Base-by-base conservation (phyloP, 1,140 invertebrate genomes). In the Drosophila auraria region DNA sequence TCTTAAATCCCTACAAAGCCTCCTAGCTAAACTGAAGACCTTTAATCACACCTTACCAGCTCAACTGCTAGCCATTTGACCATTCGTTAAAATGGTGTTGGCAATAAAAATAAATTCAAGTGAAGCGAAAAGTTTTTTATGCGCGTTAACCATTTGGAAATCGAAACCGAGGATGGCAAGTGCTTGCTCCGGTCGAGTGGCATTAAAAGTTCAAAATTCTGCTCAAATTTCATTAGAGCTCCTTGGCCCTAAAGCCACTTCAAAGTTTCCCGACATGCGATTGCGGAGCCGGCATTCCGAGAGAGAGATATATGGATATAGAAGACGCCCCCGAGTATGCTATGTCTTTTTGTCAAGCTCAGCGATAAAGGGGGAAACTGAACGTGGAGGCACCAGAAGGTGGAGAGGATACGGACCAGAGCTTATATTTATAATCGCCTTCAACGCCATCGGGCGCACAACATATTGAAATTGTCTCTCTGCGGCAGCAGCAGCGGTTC, bases 401-500 rank as follows among this genome's bases (percentile, higher is more conserved):
- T 57, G 36, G 54, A 40, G 54, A 25, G 36, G 54, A 36, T 57
- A n/a, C 36, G 36, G 54, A 0, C 54, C 14, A 40, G 20, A n/a
- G 14, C 54, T 57, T 57, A 57, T 57, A 57, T 40, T 57, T 57
- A 57, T 57, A 57, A 57, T 57, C 54, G 54, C 54, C 54, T 57
- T 57, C 54, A 57, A 57, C 54, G 54, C 61, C 61, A 60, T 59
- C 12, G 56, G 62, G 78, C 36, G 53, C 59, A 60, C 30, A 75
- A 75, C 78, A 80, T 80, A 80, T 80, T 81, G 62, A 80, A 69
- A 80, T 75, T 74, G 62, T 69, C 78, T 80, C 38, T 58, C 6
- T 54, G 30, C 1, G 27, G 15, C 27, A 53, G 27, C 9, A 30
- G 2, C 50, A 11, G 25, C 40, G 60, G 80, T 82, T 83, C 80